Conservation (phyloP, 2,797 vertebrate genomes). For the Sternarchorhynchus goeldii region DNA sequence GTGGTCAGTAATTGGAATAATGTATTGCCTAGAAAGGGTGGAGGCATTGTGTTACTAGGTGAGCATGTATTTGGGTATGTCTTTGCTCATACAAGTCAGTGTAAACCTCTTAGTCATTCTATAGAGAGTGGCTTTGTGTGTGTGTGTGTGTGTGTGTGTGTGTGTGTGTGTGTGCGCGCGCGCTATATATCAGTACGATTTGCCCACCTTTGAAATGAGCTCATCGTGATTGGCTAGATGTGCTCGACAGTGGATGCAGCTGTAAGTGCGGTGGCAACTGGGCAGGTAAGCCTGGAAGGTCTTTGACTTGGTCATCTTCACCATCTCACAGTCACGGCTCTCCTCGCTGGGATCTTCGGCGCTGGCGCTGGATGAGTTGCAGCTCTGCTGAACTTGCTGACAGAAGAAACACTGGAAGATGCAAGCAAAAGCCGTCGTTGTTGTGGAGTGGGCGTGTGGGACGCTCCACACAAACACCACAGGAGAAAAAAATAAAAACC, state of each 20-base stretch:
- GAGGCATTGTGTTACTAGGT: not conserved
- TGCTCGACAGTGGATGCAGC: slow-evolving; percentile 99
- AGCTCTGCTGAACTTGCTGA: slow-evolving; percentile 93
- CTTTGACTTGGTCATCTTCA: slow-evolving; percentile 98
- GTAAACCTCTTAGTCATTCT: not conserved
- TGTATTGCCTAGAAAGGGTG: not conserved
- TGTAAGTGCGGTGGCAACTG: slow-evolving; percentile 94
- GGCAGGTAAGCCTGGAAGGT: slow-evolving; percentile 99
- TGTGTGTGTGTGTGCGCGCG: not conserved
- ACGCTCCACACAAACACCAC: slow-evolving; percentile 89
- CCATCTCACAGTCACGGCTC: slow-evolving; percentile 88
- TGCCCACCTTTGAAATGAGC: slow-evolving; percentile 94
- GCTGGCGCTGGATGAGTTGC: slow-evolving; percentile 86
- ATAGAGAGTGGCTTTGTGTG: not conserved
- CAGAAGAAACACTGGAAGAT: slow-evolving; percentile 95
- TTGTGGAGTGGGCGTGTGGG: slow-evolving; percentile 90
- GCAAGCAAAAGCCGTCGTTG: slow-evolving; percentile 97
- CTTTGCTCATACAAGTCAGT: not conserved
- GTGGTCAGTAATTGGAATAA: slow-evolving; percentile 1
- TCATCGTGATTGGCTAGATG: slow-evolving; percentile 98
- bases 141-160: not conserved
- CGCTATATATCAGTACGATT: not conserved
- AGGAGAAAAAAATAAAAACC: slow-evolving; percentile 82
- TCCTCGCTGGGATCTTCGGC: slow-evolving; percentile 87
- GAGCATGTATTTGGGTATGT: not conserved